phyloP scores from a whole-genome alignment of 1,140 invertebrate genomes.

The Drosophila subobscura region DNA sequence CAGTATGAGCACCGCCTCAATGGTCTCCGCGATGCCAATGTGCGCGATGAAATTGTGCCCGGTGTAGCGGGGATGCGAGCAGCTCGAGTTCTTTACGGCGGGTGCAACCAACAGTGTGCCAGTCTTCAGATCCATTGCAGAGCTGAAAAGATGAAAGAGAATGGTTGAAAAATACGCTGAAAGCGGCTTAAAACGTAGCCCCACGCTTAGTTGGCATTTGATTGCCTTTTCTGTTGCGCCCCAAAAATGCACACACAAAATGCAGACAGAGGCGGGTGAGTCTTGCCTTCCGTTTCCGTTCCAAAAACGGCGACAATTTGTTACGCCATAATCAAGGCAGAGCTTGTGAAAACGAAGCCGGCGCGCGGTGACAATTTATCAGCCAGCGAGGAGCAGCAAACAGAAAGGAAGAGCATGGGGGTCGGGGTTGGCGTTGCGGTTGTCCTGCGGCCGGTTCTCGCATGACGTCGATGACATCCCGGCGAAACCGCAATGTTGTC shows the following conservation, averaged over 20 bases:
- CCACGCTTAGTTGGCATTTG: background rate
- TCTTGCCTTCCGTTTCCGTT: conserved; percentile 30
- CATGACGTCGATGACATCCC: conserved; percentile 6
- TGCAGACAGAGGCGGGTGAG: too few species aligned
- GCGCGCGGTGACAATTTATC: conserved; percentile 75
- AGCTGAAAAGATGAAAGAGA: conserved; percentile 23
- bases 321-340: conserved; percentile 80
- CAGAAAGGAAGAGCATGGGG: background rate
- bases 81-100: conserved; percentile 91
- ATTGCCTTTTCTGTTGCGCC: background rate
- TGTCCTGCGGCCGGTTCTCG: too few species aligned
- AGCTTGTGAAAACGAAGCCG: conserved; percentile 68
- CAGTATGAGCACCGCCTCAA: conserved; percentile 90
- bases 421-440: conserved; percentile 12
- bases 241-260: too few species aligned
- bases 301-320: conserved; percentile 79
- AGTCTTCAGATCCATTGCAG: conserved; percentile 83
- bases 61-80: conserved; percentile 87
- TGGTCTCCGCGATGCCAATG: conserved; percentile 87
- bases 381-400: conserved; percentile 8
- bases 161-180: background rate
- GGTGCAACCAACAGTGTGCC: conserved; percentile 89
- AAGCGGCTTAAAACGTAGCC: too few species aligned
- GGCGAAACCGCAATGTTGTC: conserved; percentile 39
- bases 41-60: conserved; percentile 86